Evolutionary conservation across 1,140 invertebrate species (phyloP).

Genomic region (Bombus soroeensis): DNA sequence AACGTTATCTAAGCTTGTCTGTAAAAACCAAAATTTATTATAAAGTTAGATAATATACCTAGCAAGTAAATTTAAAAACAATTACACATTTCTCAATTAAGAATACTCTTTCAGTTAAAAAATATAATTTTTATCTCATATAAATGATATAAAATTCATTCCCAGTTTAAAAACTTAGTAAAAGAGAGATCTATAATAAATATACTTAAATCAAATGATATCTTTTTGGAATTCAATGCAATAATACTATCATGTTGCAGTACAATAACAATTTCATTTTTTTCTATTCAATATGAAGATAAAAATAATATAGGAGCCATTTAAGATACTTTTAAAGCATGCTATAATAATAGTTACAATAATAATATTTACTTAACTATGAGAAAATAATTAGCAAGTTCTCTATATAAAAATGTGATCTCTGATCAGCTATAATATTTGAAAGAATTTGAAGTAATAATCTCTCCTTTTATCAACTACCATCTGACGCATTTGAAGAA

Average conservation of each 20-base stretch:
- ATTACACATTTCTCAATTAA: background rate
- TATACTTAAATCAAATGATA: background rate
- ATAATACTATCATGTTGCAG: background rate
- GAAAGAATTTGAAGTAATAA: conserved; percentile 3
- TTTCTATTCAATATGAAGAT: background rate
- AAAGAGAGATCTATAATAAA: background rate
- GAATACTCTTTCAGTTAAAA: background rate
- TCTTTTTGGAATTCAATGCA: conserved; percentile 3
- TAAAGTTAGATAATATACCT: background rate
- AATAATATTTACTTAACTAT: background rate
- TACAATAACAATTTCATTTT: background rate
- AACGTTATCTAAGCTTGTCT: background rate
- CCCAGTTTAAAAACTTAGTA: background rate
- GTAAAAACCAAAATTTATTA: background rate
- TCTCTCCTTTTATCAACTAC: conserved; percentile 62
- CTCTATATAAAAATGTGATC: conserved; percentile 3
- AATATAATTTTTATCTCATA: background rate
- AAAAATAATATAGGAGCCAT: background rate
- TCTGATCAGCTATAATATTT: background rate
- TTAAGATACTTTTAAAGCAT: conserved; percentile 3
- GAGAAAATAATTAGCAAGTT: conserved; percentile 1
- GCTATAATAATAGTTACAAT: background rate
- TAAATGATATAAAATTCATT: background rate
- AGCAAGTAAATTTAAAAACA: background rate
- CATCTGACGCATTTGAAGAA: conserved; percentile 80